A percentile compares a stretch with the other conserved stretches of the same genome.
Conservation (phyloP, 1,140 invertebrate species). For the Drosophila sturtevanti region DNA sequence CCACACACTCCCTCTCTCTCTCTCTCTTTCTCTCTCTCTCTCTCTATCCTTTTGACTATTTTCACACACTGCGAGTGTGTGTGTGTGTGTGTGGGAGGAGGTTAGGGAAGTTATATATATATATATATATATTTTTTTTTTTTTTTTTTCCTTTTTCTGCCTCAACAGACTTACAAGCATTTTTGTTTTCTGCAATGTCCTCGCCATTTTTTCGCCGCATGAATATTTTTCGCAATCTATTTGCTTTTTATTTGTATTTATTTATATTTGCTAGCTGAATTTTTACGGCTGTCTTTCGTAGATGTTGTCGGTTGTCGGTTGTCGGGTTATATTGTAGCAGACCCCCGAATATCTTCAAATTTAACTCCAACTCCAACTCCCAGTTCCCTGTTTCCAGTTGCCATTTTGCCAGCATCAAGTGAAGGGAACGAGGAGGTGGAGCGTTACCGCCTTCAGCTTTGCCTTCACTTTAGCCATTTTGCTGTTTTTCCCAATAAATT, state of each 20-base stretch:
- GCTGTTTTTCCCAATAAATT: constrained; percentile 69
- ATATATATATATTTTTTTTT: no score
- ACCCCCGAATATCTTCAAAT: no score
- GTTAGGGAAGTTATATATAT: background rate
- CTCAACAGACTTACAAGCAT: constrained; percentile 45
- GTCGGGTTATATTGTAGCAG: constrained; percentile 26
- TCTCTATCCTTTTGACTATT: no score
- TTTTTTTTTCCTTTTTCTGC: constrained; percentile 41
- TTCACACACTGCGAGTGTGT: background rate
- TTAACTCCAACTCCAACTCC: background rate
- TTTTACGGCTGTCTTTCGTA: constrained; percentile 51
- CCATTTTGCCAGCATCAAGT: background rate
- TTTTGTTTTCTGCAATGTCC: constrained; percentile 21
- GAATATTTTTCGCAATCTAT: constrained; percentile 64
- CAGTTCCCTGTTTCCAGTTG: no score
- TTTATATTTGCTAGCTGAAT: constrained; percentile 61
- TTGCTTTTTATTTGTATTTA: constrained; percentile 65
- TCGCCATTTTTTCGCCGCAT: constrained; percentile 39
- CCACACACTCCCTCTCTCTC: background rate
- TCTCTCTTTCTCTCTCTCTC: background rate
- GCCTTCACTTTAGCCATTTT: constrained; percentile 19
- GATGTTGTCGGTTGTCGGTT: constrained; percentile 9
- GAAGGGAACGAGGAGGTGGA: background rate
- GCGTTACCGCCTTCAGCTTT: background rate
- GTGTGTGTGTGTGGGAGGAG: background rate